A percentile compares a stretch with the other conserved stretches of the same genome.
Conservation (phyloP, 1,140 invertebrate genomes). For the Araneus ventricosus region DNA sequence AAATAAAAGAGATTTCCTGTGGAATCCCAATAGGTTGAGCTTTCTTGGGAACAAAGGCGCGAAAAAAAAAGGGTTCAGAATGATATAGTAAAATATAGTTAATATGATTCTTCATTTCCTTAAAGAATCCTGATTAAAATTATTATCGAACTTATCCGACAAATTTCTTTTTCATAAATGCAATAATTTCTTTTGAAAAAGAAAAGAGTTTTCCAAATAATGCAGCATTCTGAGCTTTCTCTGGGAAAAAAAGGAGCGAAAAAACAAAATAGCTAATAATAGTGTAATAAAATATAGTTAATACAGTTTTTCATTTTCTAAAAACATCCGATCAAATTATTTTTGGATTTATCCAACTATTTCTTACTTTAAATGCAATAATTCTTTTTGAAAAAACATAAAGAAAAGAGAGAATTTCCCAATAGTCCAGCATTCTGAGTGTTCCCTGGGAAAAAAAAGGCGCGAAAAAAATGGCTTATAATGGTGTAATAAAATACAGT, state of each 20-base stretch:
- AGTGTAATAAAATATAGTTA: neutral
- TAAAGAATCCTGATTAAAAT: neutral
- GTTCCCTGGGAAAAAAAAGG: too few species aligned
- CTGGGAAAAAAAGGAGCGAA: too few species aligned
- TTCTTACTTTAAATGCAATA: too few species aligned
- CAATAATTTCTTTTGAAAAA: neutral
- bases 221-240: too few species aligned
- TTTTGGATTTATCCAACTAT: neutral
- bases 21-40: too few species aligned
- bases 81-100: too few species aligned
- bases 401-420: neutral
- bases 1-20: neutral
- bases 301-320: neutral
- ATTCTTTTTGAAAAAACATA: neutral
- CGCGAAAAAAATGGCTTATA: neutral
- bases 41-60: too few species aligned
- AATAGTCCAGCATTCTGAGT: too few species aligned
- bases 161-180: neutral
- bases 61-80: too few species aligned
- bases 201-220: neutral
- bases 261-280: neutral
- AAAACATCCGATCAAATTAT: neutral
- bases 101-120: neutral
- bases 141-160: neutral
- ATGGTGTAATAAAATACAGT: neutral